Base-by-base conservation (phyloP, 30 jellyfish, hydroid and myxozoan genomes). In the Turritopsis rubra region DNA sequence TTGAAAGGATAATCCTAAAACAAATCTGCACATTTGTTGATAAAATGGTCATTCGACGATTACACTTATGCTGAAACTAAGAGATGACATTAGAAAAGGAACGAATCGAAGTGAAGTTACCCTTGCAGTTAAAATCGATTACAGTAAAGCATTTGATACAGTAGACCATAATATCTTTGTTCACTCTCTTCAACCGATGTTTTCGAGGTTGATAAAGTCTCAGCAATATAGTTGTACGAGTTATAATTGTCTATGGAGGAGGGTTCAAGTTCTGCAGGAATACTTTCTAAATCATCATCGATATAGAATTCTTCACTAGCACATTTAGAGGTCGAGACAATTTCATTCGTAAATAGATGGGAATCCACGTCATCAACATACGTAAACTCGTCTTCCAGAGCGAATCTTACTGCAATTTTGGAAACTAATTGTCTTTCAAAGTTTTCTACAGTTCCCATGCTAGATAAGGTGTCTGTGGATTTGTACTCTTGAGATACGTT, bases 381-480 rank as follows among this genome's bases (percentile, higher is more conserved):
- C 28, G 31, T 72, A 25, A 92, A 84, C 52, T 92, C 98, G 19
- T 80, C 85, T 79, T 92, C 96, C 66, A 92, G 94, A 27, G 96
- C 98, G 27, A 92, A 80, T 53, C 98, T 86, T 74, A 87, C 98
- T 24, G 95, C 96, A 52, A 92, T 88, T 79, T 92, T 84, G 72
- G 98, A 85, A 7, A 92, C 98, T 28, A 92, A 78, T 24, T 87
- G 91, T 27, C 95, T 82, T 73, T 92, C 98, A 71, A 92, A 92
- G 75, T 85, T 89, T 29, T 85, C 93, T 13, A 92, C 95, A 54
- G 96, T 87, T 27, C 72, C 96, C 75, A 80, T 92, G 66, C 96
- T 90, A 9, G 97, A 90, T 0, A 85, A 65, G 0, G 97, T 75
- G 17, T 85, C 97, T 16, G 71, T 89, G n/a, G 94, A 84, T 24